phyloP scores from a whole-genome alignment of 2,888 invertebrate species.

The Cantharis nigra region DNA sequence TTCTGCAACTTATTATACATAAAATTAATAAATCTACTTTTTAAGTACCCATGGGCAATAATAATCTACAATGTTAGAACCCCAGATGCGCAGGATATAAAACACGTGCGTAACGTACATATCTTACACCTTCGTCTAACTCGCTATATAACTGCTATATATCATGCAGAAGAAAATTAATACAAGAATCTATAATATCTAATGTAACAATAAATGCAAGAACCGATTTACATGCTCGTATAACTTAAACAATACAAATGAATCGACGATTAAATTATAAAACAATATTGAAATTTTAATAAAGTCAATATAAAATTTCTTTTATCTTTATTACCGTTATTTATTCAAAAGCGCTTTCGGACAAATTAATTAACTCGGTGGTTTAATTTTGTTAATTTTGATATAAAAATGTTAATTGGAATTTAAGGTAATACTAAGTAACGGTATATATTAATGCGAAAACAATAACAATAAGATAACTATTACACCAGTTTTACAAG shows the following conservation, averaged over 20 bases:
- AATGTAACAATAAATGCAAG: not conserved
- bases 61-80: too few species aligned
- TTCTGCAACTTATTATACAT: not conserved
- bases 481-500: not conserved
- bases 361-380: not conserved
- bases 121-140: too few species aligned
- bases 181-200: not conserved
- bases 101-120: too few species aligned
- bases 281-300: not conserved
- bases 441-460: not conserved
- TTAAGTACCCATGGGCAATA: not conserved
- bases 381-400: not conserved
- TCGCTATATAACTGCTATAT: too few species aligned
- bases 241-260: not conserved
- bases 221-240: too few species aligned
- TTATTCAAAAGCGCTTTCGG: not conserved
- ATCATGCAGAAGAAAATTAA: too few species aligned
- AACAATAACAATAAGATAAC: not conserved
- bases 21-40: not conserved
- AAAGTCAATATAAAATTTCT: not conserved
- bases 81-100: too few species aligned
- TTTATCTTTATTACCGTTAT: not conserved
- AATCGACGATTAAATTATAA: not conserved
- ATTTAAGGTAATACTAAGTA: not conserved
- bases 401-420: not conserved